Conservation (phyloP, 2,888 invertebrate genomes). For the Agrotis clavis region DNA sequence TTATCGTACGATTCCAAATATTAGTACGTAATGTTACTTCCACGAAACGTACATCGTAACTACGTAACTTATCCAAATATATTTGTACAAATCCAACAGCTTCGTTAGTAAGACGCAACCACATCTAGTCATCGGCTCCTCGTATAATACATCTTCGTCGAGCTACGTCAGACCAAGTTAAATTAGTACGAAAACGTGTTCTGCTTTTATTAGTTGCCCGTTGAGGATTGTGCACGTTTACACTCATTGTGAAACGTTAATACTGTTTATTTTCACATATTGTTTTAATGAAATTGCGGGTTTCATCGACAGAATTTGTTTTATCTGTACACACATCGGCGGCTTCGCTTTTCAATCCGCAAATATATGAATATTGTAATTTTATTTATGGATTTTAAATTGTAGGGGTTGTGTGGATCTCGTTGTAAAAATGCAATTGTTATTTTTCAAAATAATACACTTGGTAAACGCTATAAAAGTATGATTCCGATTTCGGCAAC, state of each 20-base stretch:
- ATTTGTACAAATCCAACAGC: constrained; percentile 23
- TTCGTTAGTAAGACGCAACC: constrained; percentile 52
- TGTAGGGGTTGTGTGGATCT: background rate
- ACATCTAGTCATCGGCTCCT: constrained; percentile 51
- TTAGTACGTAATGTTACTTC: constrained; percentile 7
- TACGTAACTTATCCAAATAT: constrained; percentile 27
- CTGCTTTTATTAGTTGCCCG: constrained; percentile 76
- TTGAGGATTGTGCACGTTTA: constrained; percentile 72
- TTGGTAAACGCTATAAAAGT: background rate
- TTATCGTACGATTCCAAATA: background rate
- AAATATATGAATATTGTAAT: constrained; percentile 28
- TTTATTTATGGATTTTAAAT: constrained; percentile 25
- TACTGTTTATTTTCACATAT: constrained; percentile 64
- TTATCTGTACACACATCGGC: constrained; percentile 28
- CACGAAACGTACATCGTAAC: constrained; percentile 4
- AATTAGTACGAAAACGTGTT: constrained; percentile 83
- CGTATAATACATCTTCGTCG: constrained; percentile 60
- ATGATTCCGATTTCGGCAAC: too few relatives aligned
- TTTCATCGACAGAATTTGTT: constrained; percentile 37
- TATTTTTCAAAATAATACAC: background rate
- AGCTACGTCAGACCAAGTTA: constrained; percentile 76
- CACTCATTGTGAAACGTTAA: constrained; percentile 71
- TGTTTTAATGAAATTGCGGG: constrained; percentile 49
- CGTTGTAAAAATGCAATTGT: background rate
- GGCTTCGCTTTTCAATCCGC: constrained; percentile 14